Base-by-base conservation (phyloP, 2,888 invertebrate species). In the Lochmaea capreae region DNA sequence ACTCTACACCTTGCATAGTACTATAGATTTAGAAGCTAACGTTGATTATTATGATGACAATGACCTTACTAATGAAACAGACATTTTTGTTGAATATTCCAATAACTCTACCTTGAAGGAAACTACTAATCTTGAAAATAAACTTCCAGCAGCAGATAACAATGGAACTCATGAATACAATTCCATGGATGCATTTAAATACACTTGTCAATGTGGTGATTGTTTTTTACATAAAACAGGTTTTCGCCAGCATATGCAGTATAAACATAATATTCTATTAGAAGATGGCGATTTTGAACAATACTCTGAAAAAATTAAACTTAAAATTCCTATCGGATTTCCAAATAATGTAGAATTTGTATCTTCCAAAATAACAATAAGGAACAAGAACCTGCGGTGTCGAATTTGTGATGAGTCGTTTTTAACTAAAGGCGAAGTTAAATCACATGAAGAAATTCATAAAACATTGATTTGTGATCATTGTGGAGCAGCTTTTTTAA, bases 401-500 rank as follows among this genome's bases (percentile, higher is more conserved):
- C 71, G 72, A 33, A 71, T 70, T 11, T 77, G 77, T 49, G 43
- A 49, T 18, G 43, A 65, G 65, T 59, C 57, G 9, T 79, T 79
- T 52, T 18, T 52, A 14, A 66, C 74, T 12, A 33, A 52, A 18
- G 69, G 59, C 11, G 71, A 70, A 49, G 76, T 75, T 10, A 65
- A 73, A 26, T 8, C 58, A 3, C 77, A 78, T 71, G 63, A 72
- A 58, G 73, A 77, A 54, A 76, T 75, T 10, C 79, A 79, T 49
- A 81, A 79, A 63, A 77, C 75, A 10, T 76, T 76, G 58, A 63
- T 78, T 18, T 81, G 81, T 54, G 77, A 79, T 59, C 65, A 78
- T n/a, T 81, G 81, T 58, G 79, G 79, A n/a, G 72, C 73, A 10
- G 75, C 77, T 18, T 81, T 81, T 59, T 59, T 75, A 8, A 79